Evolutionary conservation across 2,797 vertebrate species (phyloP).

Genomic region (Galago senegalensis): DNA sequence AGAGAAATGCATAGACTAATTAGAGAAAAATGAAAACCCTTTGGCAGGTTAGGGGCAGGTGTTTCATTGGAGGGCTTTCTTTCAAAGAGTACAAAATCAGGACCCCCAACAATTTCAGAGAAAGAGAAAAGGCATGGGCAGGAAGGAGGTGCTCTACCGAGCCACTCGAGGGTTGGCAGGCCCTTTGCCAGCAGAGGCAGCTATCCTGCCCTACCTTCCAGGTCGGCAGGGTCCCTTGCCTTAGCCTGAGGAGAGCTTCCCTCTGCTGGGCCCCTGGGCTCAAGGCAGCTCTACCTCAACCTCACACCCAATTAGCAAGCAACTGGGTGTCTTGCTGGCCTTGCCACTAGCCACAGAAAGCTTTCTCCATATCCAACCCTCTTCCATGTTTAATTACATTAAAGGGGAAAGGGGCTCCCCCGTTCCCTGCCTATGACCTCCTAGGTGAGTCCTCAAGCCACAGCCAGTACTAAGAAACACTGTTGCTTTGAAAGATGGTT

Average conservation of each 20-base stretch:
- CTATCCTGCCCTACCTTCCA: conserved; percentile 59
- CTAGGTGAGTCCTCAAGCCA: conserved; percentile 52
- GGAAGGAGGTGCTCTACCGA: not conserved
- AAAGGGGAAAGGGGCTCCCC: not conserved
- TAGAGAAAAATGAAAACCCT: conserved; percentile 75
- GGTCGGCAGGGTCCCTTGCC: conserved; percentile 31
- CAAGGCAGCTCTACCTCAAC: not conserved
- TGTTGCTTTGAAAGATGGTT: conserved; percentile 71
- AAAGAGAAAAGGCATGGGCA: not conserved
- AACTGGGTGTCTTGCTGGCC: not conserved
- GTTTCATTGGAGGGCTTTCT: conserved; percentile 52
- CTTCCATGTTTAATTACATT: not conserved
- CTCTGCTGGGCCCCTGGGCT: not conserved
- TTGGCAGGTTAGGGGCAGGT: not conserved
- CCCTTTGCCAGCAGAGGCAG: conserved; percentile 75
- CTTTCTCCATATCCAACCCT: not conserved
- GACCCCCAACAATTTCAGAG: not conserved
- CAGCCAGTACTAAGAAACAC: conserved; percentile 69
- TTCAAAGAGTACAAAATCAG: conserved; percentile 42
- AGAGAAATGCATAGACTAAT: conserved; percentile 88
- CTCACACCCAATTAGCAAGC: not conserved
- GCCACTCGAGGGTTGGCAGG: not conserved
- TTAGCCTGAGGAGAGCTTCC: not conserved
- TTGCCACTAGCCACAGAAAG: conserved; percentile 1
- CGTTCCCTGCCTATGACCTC: not conserved